Conservation (phyloP, 1,140 invertebrate genomes). For the Zaprionus capensis region DNA sequence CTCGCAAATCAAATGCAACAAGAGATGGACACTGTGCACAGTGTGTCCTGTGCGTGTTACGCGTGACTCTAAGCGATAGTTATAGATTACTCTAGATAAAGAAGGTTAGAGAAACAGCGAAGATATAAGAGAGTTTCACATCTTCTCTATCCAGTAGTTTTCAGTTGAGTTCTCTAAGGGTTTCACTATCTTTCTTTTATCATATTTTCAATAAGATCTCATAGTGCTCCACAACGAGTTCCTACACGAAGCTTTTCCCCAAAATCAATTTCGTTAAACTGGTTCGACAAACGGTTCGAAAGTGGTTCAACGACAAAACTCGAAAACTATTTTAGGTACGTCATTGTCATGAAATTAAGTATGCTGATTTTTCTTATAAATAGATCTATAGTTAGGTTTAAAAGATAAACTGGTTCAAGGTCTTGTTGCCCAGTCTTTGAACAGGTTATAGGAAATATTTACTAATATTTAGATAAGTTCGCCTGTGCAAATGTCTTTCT, state of each 20-base stretch:
- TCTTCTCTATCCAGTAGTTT: background rate
- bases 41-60: background rate
- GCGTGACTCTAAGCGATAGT: background rate
- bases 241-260: background rate
- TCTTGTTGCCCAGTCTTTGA: background rate
- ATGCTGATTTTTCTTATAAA: background rate
- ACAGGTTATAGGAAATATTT: background rate
- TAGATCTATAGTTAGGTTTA: background rate
- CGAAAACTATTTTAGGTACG: background rate
- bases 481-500: background rate
- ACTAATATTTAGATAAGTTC: background rate
- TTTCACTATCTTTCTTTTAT: background rate
- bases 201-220: too few species aligned
- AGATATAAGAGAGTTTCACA: background rate
- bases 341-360: background rate
- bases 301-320: background rate
- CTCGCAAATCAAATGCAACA: background rate
- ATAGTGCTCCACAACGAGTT: background rate
- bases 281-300: background rate
- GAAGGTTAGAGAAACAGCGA: background rate
- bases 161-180: background rate
- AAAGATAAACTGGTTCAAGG: constrained; percentile 1
- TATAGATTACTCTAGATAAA: background rate
- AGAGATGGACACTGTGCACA: constrained; percentile 1
- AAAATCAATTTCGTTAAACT: background rate